These are phyloP conservation scores for Chalcis sispes DNA, from an alignment of 2,888 invertebrate species.

Conservation along the genomic window DNA sequence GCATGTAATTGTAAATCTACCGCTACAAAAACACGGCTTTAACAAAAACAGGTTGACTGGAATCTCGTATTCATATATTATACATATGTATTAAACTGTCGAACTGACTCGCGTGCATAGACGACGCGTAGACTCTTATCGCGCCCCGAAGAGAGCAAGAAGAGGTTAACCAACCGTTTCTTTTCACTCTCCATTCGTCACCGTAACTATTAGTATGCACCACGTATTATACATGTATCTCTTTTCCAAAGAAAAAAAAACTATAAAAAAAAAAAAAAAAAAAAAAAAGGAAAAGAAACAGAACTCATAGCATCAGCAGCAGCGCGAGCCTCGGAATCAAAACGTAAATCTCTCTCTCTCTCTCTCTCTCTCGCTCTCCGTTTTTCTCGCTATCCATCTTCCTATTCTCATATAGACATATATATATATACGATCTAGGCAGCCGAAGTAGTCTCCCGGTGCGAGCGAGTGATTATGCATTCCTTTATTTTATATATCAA, in stretches of 20 bases:
- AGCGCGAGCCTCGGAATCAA: not conserved
- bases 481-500: slow-evolving; percentile 28
- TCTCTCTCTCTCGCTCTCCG: slow-evolving; percentile 24
- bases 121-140: no score
- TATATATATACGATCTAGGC: not conserved
- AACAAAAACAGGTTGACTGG: no score
- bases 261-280: not conserved
- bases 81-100: no score
- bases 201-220: slow-evolving; percentile 33
- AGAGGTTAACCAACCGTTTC: not conserved
- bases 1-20: no score
- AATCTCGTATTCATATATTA: no score
- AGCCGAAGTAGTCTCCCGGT: not conserved
- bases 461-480: slow-evolving; percentile 13
- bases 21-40: no score
- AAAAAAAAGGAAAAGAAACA: no score
- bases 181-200: slow-evolving; percentile 7
- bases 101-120: no score
- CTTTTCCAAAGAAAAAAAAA: no score
- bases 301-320: no score
- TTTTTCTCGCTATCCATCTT: slow-evolving; percentile 30
- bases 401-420: not conserved
- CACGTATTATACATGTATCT: not conserved
- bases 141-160: no score
- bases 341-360: slow-evolving; percentile 31